Conservation (phyloP, 2,797 vertebrate species). For the Lepilemur ruficaudatus region DNA sequence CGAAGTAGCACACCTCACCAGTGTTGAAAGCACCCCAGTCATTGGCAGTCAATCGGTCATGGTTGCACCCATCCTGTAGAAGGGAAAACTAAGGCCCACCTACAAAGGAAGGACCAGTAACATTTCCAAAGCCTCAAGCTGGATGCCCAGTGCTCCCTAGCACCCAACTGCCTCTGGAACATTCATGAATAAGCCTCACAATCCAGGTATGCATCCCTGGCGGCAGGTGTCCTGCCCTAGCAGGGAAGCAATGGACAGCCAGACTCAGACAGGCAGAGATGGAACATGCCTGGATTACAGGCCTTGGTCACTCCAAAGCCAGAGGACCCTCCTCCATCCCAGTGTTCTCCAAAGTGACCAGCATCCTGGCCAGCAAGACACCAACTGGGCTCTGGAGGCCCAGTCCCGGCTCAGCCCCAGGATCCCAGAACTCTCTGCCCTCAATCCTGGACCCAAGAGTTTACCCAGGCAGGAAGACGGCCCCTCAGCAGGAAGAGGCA, state of each 20-base stretch:
- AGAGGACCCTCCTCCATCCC: background rate
- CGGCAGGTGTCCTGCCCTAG: background rate
- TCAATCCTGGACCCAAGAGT: background rate
- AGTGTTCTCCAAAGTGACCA: background rate
- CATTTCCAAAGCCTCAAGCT: background rate
- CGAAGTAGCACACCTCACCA: background rate
- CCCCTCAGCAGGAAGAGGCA: background rate
- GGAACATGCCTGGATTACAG: background rate
- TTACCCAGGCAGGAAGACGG: background rate
- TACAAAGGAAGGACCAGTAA: background rate
- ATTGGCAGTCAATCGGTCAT: background rate
- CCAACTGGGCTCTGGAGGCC: background rate
- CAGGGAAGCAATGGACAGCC: background rate
- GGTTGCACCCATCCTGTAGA: background rate
- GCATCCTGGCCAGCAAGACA: background rate
- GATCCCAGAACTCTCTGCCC: background rate
- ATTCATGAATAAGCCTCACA: background rate
- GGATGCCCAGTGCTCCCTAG: background rate
- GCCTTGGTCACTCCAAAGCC: background rate
- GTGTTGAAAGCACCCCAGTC: background rate
- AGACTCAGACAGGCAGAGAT: background rate
- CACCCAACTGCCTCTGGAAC: background rate
- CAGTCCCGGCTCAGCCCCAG: background rate
- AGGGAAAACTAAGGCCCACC: background rate
- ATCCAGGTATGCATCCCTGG: background rate